These are phyloP conservation scores for Drosophila eohydei DNA, from an alignment of 2,888 invertebrate species.

Conservation along the genomic window DNA sequence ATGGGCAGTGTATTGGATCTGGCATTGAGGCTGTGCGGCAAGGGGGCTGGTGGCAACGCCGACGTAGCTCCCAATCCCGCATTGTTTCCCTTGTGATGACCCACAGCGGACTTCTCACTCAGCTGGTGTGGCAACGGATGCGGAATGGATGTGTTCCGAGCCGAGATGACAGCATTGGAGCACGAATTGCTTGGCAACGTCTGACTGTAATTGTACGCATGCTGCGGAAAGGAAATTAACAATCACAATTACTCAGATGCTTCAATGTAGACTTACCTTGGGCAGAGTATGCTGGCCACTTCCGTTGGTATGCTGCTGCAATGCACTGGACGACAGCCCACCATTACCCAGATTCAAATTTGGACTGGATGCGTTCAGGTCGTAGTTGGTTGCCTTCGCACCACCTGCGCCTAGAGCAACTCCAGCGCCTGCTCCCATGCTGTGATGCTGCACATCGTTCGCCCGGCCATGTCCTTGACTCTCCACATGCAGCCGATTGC, in stretches of 20 bases:
- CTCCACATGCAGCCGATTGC: constrained; percentile 94
- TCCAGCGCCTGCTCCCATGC: constrained; percentile 24
- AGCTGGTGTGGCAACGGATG: constrained; percentile 85
- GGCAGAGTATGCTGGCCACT: constrained; percentile 60
- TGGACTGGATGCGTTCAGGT: constrained; percentile 81
- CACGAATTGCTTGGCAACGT: constrained; percentile 78
- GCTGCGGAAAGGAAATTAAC: constrained; percentile 53
- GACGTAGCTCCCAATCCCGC: constrained; percentile 22
- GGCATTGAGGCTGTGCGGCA: constrained; percentile 47
- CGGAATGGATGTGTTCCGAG: constrained; percentile 85
- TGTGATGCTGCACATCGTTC: constrained; percentile 59
- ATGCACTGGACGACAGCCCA: constrained; percentile 60
- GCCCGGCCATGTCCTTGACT: constrained; percentile 69
- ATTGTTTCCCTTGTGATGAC: constrained; percentile 50
- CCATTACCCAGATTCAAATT: constrained; percentile 68
- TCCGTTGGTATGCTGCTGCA: constrained; percentile 68
- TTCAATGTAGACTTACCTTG: constrained; percentile 46
- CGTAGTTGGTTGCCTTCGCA: constrained; percentile 58
- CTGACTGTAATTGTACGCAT: constrained; percentile 78
- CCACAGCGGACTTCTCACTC: constrained; percentile 67
- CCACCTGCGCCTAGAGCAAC: constrained; percentile 31
- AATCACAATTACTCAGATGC: background rate
- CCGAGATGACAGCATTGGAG: constrained; percentile 72
- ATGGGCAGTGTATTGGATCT: constrained; percentile 63
- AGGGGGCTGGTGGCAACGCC: constrained; percentile 49